phyloP scores from a whole-genome alignment of 2,797 vertebrate species.

The Sphaeramia orbicularis region DNA sequence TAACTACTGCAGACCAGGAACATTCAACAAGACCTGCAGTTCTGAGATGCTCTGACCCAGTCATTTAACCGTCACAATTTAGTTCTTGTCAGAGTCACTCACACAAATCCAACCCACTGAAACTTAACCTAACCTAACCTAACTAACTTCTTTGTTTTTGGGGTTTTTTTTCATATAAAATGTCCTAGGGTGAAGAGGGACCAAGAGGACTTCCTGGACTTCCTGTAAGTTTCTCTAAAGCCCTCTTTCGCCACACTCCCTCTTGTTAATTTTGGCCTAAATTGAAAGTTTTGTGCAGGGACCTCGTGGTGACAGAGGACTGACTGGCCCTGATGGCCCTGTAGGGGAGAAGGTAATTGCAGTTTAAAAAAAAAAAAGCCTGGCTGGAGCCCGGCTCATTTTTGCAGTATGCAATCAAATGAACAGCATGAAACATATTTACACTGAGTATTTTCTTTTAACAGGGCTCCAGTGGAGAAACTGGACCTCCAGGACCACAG shows the following conservation, averaged over 20 bases:
- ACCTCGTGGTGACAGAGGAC: slow-evolving; percentile 69
- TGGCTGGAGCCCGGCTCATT: background rate
- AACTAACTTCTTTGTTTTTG: background rate
- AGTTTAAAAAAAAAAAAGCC: background rate
- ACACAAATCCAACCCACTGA: background rate
- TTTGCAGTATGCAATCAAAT: background rate
- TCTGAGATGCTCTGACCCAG: too few species aligned
- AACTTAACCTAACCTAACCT: too few species aligned
- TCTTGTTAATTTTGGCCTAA: slow-evolving; percentile 8
- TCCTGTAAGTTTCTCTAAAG: slow-evolving; percentile 65
- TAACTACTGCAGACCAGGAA: too few species aligned
- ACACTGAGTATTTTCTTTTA: slow-evolving; percentile 15
- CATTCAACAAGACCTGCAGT: too few species aligned
- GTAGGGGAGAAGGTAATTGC: slow-evolving; percentile 75
- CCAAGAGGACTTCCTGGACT: slow-evolving; percentile 79
- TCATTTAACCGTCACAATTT: too few species aligned
- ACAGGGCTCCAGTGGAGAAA: slow-evolving; percentile 87
- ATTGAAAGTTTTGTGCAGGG: slow-evolving; percentile 69
- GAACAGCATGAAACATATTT: background rate
- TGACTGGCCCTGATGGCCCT: slow-evolving; percentile 72
- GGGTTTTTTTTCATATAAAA: slow-evolving; percentile 5
- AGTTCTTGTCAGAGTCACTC: background rate
- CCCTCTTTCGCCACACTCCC: background rate
- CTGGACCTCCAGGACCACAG: slow-evolving; percentile 85
- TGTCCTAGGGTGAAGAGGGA: slow-evolving; percentile 81